Evolutionary conservation across 2,888 invertebrate species (phyloP).

Genomic region (Tinea semifulvella): DNA sequence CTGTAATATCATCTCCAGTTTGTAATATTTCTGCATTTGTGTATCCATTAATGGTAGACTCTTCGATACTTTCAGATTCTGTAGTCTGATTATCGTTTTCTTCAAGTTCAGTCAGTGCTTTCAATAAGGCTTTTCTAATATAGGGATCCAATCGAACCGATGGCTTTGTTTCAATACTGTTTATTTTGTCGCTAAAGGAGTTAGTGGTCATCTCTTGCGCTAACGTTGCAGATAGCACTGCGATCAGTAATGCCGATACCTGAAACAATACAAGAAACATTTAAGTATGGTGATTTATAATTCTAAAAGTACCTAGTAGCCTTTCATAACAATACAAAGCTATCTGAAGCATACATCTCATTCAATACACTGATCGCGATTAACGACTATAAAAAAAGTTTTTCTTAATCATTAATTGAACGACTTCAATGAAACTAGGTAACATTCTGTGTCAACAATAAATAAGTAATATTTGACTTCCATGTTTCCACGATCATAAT

Average conservation of each 20-base stretch:
- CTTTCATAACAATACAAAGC: no score
- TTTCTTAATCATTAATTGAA: conserved; percentile 3
- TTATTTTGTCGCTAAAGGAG: conserved; percentile 40
- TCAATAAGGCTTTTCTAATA: conserved; percentile 77
- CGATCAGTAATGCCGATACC: conserved; percentile 38
- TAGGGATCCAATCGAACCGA: conserved; percentile 76
- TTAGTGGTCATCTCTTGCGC: conserved; percentile 41
- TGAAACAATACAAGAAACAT: conserved; percentile 27
- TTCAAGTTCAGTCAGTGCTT: conserved; percentile 80
- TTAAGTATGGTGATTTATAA: no score
- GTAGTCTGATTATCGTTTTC: conserved; percentile 60
- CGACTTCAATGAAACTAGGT: background rate
- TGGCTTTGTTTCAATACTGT: conserved; percentile 53
- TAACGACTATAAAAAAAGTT: no score
- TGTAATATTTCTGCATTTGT: conserved; percentile 44
- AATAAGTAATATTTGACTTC: conserved; percentile 26
- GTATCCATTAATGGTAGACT: conserved; percentile 24
- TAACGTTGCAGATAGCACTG: conserved; percentile 31
- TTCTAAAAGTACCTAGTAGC: no score
- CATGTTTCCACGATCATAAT: conserved; percentile 38
- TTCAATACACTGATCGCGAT: no score
- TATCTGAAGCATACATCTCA: no score
- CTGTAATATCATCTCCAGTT: conserved; percentile 42
- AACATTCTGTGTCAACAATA: conserved; percentile 12
- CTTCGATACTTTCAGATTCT: conserved; percentile 42